Evolutionary conservation across 2,888 invertebrate genomes (phyloP), one percentile per base, ranked within the genome.

Genomic region (Lampropteryx suffumata): DNA sequence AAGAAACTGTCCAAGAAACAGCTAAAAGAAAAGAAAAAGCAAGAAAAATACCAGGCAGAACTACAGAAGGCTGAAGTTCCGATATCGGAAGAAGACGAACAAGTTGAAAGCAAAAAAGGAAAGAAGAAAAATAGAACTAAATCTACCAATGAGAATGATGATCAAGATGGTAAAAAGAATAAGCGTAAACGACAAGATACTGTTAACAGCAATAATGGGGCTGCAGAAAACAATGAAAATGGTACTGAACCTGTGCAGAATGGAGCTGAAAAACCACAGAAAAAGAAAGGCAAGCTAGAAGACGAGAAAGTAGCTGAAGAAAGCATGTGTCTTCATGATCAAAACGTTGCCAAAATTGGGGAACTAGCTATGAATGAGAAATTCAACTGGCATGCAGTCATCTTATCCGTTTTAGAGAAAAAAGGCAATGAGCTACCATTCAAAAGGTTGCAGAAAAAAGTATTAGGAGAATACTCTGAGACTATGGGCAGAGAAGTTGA

Each of bases 381-480:
- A 59, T 92, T 92, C 49, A 79, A 91, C 52, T 92, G 91, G 92
- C 87, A 89, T 62, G 81, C 78, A 5, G 82, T 86, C 2, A 91
- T 92, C 10, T 62, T 88, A 48, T 82, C 90, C 1, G 82, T 92
- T 36, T 73, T 93, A 45, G 69, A 88, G 53, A 84, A 89, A 39
- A 88, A 88, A 65, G 92, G 91, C 3, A 92, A 94, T 59, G 94
- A 94, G 66, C 86, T 96, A 33, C 91, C 93, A 0, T 73, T 95
- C 47, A 95, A 94, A 68, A 94, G 95, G 65, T 81, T 97, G 11
- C 93, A 94, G 64, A 95, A 95, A 73, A 96, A 95, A 82, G 93
- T 96, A 5, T 71, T 94, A 1, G 91, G 92, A 36, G 94, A 93
- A 62, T 95, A 94, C 55, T 73, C 85, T 27, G 87, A 89, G 64